phyloP scores from a whole-genome alignment of 2,888 invertebrate genomes.

The Lasioglossum leucozonium region DNA sequence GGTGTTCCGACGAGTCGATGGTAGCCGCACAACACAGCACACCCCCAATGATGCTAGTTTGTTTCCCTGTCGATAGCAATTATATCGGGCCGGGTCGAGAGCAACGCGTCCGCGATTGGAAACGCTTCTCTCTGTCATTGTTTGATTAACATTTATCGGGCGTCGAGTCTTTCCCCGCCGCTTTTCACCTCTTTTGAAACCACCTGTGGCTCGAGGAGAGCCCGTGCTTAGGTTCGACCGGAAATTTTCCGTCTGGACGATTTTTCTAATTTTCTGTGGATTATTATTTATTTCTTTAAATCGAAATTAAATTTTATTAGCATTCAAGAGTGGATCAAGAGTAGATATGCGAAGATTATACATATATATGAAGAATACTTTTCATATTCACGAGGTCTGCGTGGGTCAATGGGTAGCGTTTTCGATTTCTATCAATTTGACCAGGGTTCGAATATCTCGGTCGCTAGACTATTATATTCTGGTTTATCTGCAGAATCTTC shows the following conservation, averaged over 20 bases:
- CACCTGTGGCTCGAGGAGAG: slow-evolving; percentile 50
- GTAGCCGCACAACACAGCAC: neutral
- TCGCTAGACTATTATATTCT: too few species aligned
- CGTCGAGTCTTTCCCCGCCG: neutral
- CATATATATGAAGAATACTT: too few species aligned
- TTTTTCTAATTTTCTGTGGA: too few species aligned
- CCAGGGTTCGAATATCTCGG: too few species aligned
- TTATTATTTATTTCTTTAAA: too few species aligned
- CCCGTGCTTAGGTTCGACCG: neutral
- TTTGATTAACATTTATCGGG: slow-evolving; percentile 2
- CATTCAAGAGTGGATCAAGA: too few species aligned
- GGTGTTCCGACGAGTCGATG: slow-evolving; percentile 2
- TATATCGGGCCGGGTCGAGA: neutral
- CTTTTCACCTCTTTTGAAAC: slow-evolving; percentile 32
- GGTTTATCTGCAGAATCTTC: too few species aligned
- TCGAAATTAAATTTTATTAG: too few species aligned
- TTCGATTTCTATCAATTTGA: too few species aligned
- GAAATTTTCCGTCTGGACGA: neutral
- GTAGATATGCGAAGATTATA: too few species aligned
- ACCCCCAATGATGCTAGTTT: neutral
- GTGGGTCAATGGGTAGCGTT: too few species aligned
- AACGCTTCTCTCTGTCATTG: neutral
- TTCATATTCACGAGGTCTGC: too few species aligned
- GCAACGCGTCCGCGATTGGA: neutral
- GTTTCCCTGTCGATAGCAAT: neutral